These are phyloP conservation scores for Malthinus flaveolus DNA, from an alignment of 2,888 invertebrate genomes.

Conservation along the genomic window DNA sequence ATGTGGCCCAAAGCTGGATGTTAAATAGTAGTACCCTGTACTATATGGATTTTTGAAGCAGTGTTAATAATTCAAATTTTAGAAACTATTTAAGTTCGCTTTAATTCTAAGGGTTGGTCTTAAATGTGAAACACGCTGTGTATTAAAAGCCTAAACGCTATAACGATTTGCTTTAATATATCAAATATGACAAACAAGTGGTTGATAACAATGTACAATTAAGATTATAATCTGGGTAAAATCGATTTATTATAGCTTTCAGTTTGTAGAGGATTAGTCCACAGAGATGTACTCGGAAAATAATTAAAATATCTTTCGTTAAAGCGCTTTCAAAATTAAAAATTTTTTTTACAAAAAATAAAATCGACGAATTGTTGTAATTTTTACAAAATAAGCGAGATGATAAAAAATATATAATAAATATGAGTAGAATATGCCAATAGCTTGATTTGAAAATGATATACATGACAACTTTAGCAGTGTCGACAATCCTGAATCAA, in stretches of 20 bases:
- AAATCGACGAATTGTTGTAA: no score
- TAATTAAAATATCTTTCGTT: no score
- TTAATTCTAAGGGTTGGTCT: no score
- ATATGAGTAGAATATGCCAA: background rate
- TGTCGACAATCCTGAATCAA: conserved; percentile 5
- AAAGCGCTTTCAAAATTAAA: no score
- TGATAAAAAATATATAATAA: no score
- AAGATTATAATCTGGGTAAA: conserved; percentile 6
- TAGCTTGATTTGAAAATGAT: background rate
- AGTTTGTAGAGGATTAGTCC: conserved; percentile 1
- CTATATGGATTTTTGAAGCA: no score
- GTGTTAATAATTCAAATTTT: no score
- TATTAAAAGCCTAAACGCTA: background rate
- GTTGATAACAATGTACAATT: conserved; percentile 8
- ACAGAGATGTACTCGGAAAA: background rate
- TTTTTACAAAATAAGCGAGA: no score
- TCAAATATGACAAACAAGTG: conserved; percentile 7
- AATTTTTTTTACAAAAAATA: no score
- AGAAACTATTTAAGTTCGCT: no score
- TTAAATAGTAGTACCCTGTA: no score
- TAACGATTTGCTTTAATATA: conserved; percentile 3
- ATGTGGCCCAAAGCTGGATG: no score
- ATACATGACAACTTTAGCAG: background rate
- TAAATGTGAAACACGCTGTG: background rate
- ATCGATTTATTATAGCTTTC: conserved; percentile 4